phyloP scores from a whole-genome alignment of 2,113 vertebrate genomes.

The Oryzias javanicus region DNA sequence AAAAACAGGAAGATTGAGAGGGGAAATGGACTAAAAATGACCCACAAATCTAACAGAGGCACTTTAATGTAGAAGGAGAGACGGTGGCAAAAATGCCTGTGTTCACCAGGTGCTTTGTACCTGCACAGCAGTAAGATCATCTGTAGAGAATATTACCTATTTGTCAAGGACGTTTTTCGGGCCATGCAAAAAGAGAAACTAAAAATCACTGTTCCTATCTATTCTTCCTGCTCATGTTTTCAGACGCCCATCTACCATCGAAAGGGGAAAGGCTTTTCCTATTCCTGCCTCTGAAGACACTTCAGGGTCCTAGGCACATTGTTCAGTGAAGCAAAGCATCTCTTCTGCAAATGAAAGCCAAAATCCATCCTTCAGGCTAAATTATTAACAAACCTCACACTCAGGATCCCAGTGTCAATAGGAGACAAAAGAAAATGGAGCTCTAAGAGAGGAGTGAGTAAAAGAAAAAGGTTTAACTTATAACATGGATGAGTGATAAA shows the following conservation, averaged over 20 bases:
- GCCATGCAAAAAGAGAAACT: constrained; percentile 25
- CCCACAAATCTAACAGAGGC: constrained; percentile 29
- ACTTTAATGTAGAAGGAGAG: constrained; percentile 4
- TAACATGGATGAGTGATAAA: neutral
- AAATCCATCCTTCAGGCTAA: constrained; percentile 60
- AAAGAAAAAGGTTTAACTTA: constrained; percentile 8
- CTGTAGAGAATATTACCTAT: constrained; percentile 1
- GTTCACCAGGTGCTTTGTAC: constrained; percentile 24
- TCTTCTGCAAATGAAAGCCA: constrained; percentile 64
- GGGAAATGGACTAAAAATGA: constrained; percentile 54
- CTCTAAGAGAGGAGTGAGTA: neutral
- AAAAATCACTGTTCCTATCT: constrained; percentile 36
- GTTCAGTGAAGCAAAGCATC: constrained; percentile 62
- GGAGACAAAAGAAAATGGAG: constrained; percentile 13
- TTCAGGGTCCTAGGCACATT: constrained; percentile 42
- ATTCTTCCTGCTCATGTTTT: constrained; percentile 24
- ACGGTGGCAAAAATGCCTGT: constrained; percentile 37
- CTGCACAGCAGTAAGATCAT: constrained; percentile 11
- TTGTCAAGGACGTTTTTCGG: constrained; percentile 23
- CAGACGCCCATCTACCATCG: constrained; percentile 24
- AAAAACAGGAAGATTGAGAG: constrained; percentile 20
- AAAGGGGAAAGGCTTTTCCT: constrained; percentile 31
- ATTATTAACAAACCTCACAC: constrained; percentile 67
- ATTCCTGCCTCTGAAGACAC: constrained; percentile 37
- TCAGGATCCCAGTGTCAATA: constrained; percentile 32